Base-by-base conservation (phyloP, 2,797 vertebrate species). In the Sebastes dallii region DNA sequence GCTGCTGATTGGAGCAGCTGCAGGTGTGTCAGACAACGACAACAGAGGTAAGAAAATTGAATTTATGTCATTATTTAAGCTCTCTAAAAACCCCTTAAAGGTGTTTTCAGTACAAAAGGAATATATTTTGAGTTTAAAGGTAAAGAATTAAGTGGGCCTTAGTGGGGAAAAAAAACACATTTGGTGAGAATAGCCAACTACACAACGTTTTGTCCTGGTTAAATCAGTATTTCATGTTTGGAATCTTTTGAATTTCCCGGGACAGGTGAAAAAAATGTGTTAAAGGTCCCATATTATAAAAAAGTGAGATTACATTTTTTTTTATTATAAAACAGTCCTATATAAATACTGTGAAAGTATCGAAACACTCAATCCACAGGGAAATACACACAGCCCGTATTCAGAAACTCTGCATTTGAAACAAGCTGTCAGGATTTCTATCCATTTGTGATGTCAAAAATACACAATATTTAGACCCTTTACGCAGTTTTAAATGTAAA, bases 201-300 rank as follows among this genome's bases (percentile, higher is more conserved):
- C 52, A 24, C n/a, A 0, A 24, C 5, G n/a, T 55, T 55, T 55
- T 54, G 8, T 22, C 52, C 4, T 0, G 22, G 52, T 55, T 6
- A 55, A 55, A 55, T 12, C 52, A 6, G 5, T 24, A 55, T 24
- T 55, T 22, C n/a, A 24, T 55, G 10, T 22, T 55, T 55, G n/a
- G n/a, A 55, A 55, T 22, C 10, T 55, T 22, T 55, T 22, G 22
- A 11, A 55, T 6, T 55, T 55, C n/a, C 52, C 11, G n/a, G 52
- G 52, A 55, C 2, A 24, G 11, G 11, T 22, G 22, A 11, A 22
- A 24, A 36, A 36, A 36, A 36, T 36, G 34, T 36, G 4, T 36
- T 36, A 36, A 36, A 36, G 11, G 11, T 36, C 34, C 34, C 34
- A 36, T 36, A 36, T 36, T 36, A 36, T 36, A 36, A 36, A 36